Conservation (phyloP, 30 jellyfish, hydroid and myxozoan species). For the Haliclystus octoradiatus region DNA sequence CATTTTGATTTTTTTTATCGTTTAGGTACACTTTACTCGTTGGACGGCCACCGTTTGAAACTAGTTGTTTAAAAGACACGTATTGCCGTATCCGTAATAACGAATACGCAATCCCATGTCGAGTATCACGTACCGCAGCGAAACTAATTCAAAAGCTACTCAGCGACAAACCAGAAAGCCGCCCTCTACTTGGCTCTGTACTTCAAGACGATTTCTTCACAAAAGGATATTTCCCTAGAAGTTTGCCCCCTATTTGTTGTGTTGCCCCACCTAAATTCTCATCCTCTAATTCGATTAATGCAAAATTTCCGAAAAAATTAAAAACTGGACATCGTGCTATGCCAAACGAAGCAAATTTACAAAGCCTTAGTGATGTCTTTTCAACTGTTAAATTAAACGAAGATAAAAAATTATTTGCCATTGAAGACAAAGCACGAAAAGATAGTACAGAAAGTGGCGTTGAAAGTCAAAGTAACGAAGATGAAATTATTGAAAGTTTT, state of each 20-base stretch:
- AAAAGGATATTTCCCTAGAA: conserved; percentile 79
- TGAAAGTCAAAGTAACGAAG: conserved; percentile 65
- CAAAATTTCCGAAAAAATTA: background rate
- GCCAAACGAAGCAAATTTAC: background rate
- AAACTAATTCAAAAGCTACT: conserved; percentile 76
- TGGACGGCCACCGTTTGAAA: conserved; percentile 97
- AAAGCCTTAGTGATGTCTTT: background rate
- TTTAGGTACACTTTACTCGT: conserved; percentile 87
- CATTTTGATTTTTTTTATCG: too few species aligned
- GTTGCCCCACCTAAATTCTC: conserved; percentile 96
- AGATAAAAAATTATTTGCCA: background rate
- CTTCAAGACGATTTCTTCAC: conserved; percentile 85
- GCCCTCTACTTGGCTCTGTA: conserved; percentile 74
- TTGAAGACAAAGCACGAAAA: conserved; percentile 9
- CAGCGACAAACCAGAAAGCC: conserved; percentile 86
- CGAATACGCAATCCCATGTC: conserved; percentile 94
- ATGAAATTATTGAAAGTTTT: too few species aligned
- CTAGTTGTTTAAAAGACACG: conserved; percentile 90
- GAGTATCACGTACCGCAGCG: conserved; percentile 90
- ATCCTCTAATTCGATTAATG: conserved; percentile 6
- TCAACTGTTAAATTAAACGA: background rate
- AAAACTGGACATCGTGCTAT: conserved; percentile 1
- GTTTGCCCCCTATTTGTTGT: conserved; percentile 82
- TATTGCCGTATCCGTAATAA: conserved; percentile 84
- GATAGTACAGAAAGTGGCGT: conserved; percentile 83